Evolutionary conservation across 1,140 invertebrate species (phyloP), one percentile per base, ranked within the genome.

Genomic region (Venturia canescens): DNA sequence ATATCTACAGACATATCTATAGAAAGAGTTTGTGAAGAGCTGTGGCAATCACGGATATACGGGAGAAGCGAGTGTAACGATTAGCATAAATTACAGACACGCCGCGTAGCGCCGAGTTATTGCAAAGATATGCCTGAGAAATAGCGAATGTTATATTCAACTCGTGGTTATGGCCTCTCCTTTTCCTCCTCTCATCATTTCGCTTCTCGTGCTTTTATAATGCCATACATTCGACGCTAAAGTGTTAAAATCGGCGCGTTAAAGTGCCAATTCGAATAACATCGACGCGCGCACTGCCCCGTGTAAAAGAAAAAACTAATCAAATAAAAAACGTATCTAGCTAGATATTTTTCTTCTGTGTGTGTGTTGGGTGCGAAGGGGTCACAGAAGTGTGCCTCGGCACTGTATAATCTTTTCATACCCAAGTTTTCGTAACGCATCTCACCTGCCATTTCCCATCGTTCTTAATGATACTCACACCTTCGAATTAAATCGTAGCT

Each of bases 1-100:
- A 15, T 44, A 50, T 53, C 1, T 53, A 53, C 4, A 6, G 38
- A 21, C n/a, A 53, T 53, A 53, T 53, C 50, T 53, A 53, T 53
- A 53, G 5, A 53, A n/a, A 44, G 13, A 3, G 50, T 53, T 53
- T 74, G n/a, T n/a, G 21, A 48, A 31, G 31, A 74, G 71, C 71
- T 53, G 50, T 53, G 71, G 71, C 71, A 74, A 74, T 74, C 71
- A 74, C 66, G 60, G 77, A 78, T 78, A 70, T 53, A 53, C 50
- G 50, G 48, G 78, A 66, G 48, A 80, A 80, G 66, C 80, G 77
- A 70, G 23, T 63, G 71, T 81, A 83, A 70, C 84, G 84, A 88
- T 88, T 88, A 88, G 87, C 87, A 89, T 89, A 88, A 88, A 89
- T 89, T 88, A 88, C 78, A 80, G 26, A 34, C 72, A 76, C 53